Evolutionary conservation across 2,113 vertebrate species (phyloP).

Genomic region (Sylvietta virens): DNA sequence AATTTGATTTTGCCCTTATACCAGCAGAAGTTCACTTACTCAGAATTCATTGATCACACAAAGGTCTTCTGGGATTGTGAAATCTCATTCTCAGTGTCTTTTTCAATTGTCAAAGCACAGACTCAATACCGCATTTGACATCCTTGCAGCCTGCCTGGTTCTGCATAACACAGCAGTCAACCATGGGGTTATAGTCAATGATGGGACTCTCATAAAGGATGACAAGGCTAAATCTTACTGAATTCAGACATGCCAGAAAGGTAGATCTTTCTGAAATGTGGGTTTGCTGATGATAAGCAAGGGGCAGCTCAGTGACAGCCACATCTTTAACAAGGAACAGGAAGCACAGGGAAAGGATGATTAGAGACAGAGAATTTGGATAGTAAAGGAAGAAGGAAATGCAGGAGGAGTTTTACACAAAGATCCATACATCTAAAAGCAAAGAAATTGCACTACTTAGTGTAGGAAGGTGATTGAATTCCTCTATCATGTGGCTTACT

Average conservation of each 20-base stretch:
- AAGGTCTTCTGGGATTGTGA: conserved; percentile 41
- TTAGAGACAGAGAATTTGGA: accelerated
- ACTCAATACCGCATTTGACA: background rate
- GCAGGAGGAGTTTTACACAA: background rate
- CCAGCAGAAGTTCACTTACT: conserved; percentile 36
- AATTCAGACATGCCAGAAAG: conserved; percentile 13
- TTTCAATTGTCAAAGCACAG: conserved; percentile 42
- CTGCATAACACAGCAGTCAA: conserved; percentile 18
- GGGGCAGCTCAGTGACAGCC: background rate
- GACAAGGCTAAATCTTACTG: conserved; percentile 44
- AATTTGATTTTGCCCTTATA: conserved; percentile 49
- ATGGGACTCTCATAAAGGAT: conserved; percentile 25
- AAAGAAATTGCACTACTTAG: background rate
- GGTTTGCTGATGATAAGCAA: background rate
- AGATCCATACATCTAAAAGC: background rate
- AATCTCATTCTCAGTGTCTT: conserved; percentile 23
- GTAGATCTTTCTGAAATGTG: conserved; percentile 13
- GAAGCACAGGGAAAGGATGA: background rate
- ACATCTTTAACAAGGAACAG: background rate
- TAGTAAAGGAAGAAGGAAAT: background rate
- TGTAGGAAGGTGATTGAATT: background rate
- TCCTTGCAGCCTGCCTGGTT: background rate
- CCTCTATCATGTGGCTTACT: background rate
- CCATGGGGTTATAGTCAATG: conserved; percentile 26
- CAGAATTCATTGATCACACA: conserved; percentile 44